Conservation (phyloP, 2,888 invertebrate genomes). For the Eurois occulta region DNA sequence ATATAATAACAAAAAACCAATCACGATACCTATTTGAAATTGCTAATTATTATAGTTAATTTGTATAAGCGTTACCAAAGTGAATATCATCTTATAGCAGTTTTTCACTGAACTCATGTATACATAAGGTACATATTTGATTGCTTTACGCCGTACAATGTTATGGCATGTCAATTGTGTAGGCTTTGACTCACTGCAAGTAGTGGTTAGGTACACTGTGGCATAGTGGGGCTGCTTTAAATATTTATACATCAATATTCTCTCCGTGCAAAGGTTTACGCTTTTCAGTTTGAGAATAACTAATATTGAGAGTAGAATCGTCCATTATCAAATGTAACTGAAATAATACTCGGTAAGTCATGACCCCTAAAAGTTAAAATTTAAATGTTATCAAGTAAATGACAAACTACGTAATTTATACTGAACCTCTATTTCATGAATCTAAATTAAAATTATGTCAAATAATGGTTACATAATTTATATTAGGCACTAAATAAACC, state of each 20-base stretch:
- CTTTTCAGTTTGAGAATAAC: constrained; percentile 29
- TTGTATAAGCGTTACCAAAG: not conserved
- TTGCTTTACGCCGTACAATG: not conserved
- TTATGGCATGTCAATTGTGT: not conserved
- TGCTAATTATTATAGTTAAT: not conserved
- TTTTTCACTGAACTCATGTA: not conserved
- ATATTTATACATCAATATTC: constrained; percentile 31
- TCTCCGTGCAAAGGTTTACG: constrained; percentile 30
- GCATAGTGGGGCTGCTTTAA: constrained; percentile 40
- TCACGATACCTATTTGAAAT: constrained; percentile 9
- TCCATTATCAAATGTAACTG: constrained; percentile 54
- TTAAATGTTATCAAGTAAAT: constrained; percentile 23
- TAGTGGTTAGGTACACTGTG: constrained; percentile 44
- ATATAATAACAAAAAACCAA: not conserved
- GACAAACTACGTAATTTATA: constrained; percentile 47
- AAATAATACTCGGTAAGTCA: constrained; percentile 48
- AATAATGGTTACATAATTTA: constrained; percentile 50
- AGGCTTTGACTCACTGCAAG: constrained; percentile 26
- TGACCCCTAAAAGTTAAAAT: constrained; percentile 25
- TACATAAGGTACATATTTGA: not conserved
- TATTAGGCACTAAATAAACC: constrained; percentile 52
- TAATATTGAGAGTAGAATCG: constrained; percentile 54
- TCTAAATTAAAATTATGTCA: constrained; percentile 18
- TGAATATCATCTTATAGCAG: not conserved
- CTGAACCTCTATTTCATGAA: constrained; percentile 34